Conservation (phyloP, 2,113 vertebrate genomes). For the Danio rerio region GRCz12tu NC_133184.1:1936501-1937000, state of each 20-base stretch:
- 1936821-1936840: neutral
- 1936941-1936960: neutral
- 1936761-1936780: neutral
- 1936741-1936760: neutral
- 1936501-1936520: conserved; percentile 93
- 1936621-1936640: conserved; percentile 87
- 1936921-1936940: neutral
- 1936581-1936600: conserved; percentile 82
- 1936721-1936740: neutral
- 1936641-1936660: conserved; percentile 82
- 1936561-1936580: conserved; percentile 99
- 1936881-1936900: neutral
- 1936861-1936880: neutral
- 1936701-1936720: neutral
- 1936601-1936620: conserved; percentile 86
- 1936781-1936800: neutral
- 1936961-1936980: neutral
- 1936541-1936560: conserved; percentile 96
- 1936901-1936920: neutral
- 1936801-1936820: neutral
- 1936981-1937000: neutral
- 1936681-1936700: conserved; percentile 34
- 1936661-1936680: conserved; percentile 73
- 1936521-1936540: conserved; percentile 92
- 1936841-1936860: neutral